Evolutionary conservation across 2,797 vertebrate species (phyloP), one percentile per base, ranked within the genome.

Genomic region (Anas acuta): DNA sequence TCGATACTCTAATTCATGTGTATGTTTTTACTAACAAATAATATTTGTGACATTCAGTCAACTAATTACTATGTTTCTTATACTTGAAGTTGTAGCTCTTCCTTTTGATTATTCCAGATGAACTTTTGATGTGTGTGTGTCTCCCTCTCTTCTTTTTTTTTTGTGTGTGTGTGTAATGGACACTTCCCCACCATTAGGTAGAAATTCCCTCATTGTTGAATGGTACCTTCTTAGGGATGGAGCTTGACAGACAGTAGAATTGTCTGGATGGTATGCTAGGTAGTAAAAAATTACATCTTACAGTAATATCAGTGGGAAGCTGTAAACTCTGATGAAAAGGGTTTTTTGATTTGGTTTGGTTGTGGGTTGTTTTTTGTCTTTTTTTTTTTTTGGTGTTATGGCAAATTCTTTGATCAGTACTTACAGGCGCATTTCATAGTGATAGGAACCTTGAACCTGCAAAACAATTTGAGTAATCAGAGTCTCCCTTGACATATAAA

Each of bases 401-500:
- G 11, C 23, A 47, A 84, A 75, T 78, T 39, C 43, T 23, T 60
- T 43, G 25, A 30, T 62, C 87, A 85, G 45, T 22, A 53, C 56
- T 16, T 69, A 32, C 6, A 67, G 61, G 35, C 25, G 73, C 5
- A 2, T 66, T 85, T 87, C 57, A 56, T 61, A 75, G 56, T n/a
- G 54, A n/a, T 5, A 66, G 61, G 65, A 90, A 56, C 85, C 49
- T 28, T 45, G 69, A 88, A 53, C 14, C 17, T 87, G 25, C 54
- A 90, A 51, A 71, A 75, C 73, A 79, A 58, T 92, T 76, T 33
- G 37, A 54, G 66, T 45, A 49, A 71, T 77, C 69, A 26, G 43
- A 37, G 70, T n/a, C 30, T 80, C 61, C 60, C 75, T 56, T 89
- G 57, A 66, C 35, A 60, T 57, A 60, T 58, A 78, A 94, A 86